Percentiles rank a stretch among this genome's conserved stretches.
Conservation (phyloP, 2,113 vertebrate species). For the Marmota monax region DNA sequence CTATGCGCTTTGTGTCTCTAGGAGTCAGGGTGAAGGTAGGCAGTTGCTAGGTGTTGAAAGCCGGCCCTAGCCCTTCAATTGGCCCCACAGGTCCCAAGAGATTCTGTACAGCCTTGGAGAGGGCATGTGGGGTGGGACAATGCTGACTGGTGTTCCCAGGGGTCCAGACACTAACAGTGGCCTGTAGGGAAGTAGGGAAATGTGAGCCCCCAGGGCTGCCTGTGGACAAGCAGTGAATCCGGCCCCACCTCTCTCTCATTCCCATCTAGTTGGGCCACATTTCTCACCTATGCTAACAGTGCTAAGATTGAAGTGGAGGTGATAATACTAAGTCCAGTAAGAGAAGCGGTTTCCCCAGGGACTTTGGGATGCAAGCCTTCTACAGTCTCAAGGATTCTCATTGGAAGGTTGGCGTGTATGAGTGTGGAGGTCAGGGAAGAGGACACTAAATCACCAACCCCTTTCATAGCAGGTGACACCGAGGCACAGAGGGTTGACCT, state of each 20-base stretch:
- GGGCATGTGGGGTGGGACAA: not conserved
- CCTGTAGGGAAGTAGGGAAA: not conserved
- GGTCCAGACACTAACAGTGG: not conserved
- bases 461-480: not conserved
- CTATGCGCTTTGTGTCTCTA: not conserved
- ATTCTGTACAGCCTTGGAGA: not conserved
- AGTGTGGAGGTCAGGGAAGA: not conserved
- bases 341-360: not conserved
- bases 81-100: conserved; percentile 24
- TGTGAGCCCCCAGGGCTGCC: not conserved
- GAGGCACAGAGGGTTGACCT: conserved; percentile 12
- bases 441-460: not conserved
- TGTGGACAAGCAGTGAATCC: not conserved
- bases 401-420: not conserved
- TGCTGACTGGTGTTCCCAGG: not conserved
- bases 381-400: not conserved
- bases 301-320: not conserved
- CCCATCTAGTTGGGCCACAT: not conserved
- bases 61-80: not conserved
- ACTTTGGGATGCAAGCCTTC: not conserved
- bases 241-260: not conserved
- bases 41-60: not conserved
- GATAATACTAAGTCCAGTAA: not conserved
- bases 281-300: not conserved
- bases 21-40: not conserved